Evolutionary conservation across 2,888 invertebrate species (phyloP).

Genomic region (Nephrotoma appendiculata): DNA sequence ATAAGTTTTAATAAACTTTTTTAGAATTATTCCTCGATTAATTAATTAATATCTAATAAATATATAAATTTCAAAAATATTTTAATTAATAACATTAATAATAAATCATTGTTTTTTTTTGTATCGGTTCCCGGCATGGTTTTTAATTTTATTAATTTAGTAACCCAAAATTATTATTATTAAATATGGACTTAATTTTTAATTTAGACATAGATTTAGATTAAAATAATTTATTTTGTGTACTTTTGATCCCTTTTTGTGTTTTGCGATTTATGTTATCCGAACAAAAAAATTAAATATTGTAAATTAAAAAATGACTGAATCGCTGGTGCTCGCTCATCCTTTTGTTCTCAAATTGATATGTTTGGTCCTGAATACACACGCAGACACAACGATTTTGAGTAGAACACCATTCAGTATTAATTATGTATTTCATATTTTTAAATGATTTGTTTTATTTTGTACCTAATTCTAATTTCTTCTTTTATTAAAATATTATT

Average conservation of each 20-base stretch:
- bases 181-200: background rate
- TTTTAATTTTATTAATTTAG: background rate
- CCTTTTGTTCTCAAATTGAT: background rate
- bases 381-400: background rate
- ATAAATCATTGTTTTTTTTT: background rate
- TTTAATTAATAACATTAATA: background rate
- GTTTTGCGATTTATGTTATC: background rate
- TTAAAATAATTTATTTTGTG: background rate
- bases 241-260: background rate
- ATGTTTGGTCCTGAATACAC: background rate
- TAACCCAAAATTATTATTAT: background rate
- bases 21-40: background rate
- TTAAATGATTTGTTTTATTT: background rate
- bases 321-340: background rate
- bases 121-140: background rate
- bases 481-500: background rate
- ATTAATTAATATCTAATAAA: background rate
- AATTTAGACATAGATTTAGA: background rate
- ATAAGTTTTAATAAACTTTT: background rate
- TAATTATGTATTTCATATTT: background rate
- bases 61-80: background rate
- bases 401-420: background rate
- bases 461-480: background rate
- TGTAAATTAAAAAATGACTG: background rate
- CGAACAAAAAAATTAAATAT: background rate